Percentiles rank a stretch among this genome's conserved stretches.
Evolutionary conservation across 92 coral and sea anemone genomes (phyloP).

Genomic region (Zoanthus gigantus): DNA sequence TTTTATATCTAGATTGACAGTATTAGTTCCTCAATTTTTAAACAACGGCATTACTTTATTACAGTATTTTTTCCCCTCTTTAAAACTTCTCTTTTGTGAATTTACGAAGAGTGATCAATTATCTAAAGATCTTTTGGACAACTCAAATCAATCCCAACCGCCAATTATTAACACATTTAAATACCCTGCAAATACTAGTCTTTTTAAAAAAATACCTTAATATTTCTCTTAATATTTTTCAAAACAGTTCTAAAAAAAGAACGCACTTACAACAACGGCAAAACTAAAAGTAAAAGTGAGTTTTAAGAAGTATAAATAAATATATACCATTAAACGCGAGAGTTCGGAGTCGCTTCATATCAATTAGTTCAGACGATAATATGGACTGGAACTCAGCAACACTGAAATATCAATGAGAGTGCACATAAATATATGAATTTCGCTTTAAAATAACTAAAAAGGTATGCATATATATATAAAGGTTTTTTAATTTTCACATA

Average conservation of each 20-base stretch:
- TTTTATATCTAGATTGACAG: too few species aligned
- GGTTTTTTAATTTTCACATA: constrained; percentile 4
- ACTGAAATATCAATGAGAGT: constrained; percentile 53
- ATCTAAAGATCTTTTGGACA: too few species aligned
- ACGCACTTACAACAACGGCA: background rate
- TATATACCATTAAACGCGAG: constrained; percentile 88
- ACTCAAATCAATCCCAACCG: too few species aligned
- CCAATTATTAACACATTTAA: too few species aligned
- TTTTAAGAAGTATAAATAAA: background rate
- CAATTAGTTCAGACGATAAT: constrained; percentile 73
- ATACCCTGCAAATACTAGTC: too few species aligned
- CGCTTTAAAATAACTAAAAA: background rate
- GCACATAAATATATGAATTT: background rate
- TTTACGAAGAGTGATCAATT: too few species aligned
- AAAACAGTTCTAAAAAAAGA: background rate
- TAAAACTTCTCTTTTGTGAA: too few species aligned
- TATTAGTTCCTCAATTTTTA: too few species aligned
- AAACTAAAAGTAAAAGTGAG: background rate
- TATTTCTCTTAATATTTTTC: too few species aligned
- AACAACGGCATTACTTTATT: too few species aligned
- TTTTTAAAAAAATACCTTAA: too few species aligned
- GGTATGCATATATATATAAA: constrained; percentile 2
- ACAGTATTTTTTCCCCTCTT: too few species aligned
- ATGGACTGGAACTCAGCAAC: constrained; percentile 84
- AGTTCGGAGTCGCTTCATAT: constrained; percentile 73